phyloP scores from a whole-genome alignment of 2,888 invertebrate species.

The Cenopis cana region DNA sequence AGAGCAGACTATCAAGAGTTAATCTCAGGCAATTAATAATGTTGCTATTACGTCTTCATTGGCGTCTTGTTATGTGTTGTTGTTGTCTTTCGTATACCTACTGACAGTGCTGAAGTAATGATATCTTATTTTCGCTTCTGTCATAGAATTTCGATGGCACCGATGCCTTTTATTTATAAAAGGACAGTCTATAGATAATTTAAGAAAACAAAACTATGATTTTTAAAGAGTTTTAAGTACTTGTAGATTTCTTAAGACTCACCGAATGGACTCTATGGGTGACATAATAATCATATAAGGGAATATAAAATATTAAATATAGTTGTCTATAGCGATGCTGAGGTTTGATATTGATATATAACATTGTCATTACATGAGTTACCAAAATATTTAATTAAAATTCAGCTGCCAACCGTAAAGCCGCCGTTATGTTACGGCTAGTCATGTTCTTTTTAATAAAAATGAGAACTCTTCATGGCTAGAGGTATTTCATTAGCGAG shows the following conservation, averaged over 20 bases:
- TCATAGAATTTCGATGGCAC: not conserved
- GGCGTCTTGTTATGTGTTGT: not conserved
- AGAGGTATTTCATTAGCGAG: constrained; percentile 70
- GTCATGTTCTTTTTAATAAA: constrained; percentile 36
- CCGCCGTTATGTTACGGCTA: constrained; percentile 39
- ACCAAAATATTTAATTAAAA: constrained; percentile 22
- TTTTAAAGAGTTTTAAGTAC: no score
- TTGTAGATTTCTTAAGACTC: not conserved
- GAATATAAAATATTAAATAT: not conserved
- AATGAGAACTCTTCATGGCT: constrained; percentile 51
- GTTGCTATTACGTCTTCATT: not conserved
- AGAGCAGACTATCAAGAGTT: not conserved
- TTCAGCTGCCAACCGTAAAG: constrained; percentile 28
- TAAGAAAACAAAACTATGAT: no score
- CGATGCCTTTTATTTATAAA: no score
- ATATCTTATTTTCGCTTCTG: not conserved
- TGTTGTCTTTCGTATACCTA: not conserved
- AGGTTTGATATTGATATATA: not conserved
- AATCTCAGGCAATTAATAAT: not conserved
- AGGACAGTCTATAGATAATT: no score
- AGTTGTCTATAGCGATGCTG: not conserved
- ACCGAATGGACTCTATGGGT: not conserved
- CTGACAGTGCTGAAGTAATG: not conserved
- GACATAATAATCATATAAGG: not conserved
- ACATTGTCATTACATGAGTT: constrained; percentile 5